Conservation (phyloP, 2,797 vertebrate species). For the Aplochiton taeniatus region DNA sequence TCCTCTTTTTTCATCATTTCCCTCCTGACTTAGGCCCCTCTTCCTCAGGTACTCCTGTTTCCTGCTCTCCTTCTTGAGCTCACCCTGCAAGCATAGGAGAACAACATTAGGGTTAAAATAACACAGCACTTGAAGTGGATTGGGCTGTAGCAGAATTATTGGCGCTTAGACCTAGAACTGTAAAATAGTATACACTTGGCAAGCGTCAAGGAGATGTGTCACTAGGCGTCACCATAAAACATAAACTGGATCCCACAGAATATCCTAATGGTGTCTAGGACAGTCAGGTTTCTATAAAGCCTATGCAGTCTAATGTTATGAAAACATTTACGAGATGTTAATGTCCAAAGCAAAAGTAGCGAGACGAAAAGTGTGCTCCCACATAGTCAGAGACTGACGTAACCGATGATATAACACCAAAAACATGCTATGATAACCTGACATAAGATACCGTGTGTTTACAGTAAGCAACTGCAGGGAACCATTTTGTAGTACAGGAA, state of each 20-base stretch:
- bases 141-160: too few relatives aligned
- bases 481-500: conserved; percentile 46
- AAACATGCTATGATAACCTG: conserved; percentile 25
- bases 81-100: conserved; percentile 55
- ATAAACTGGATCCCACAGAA: too few relatives aligned
- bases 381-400: conserved; percentile 5
- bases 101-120: background rate
- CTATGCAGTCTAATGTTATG: background rate
- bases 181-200: too few relatives aligned
- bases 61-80: conserved; percentile 74
- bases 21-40: conserved; percentile 77
- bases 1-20: conserved; percentile 57
- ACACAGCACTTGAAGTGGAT: too few relatives aligned
- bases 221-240: too few relatives aligned
- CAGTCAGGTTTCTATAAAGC: too few relatives aligned
- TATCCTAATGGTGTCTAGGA: too few relatives aligned
- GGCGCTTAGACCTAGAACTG: too few relatives aligned
- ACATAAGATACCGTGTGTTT: conserved; percentile 55
- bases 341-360: background rate
- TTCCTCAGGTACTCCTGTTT: conserved; percentile 79
- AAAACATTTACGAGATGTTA: background rate
- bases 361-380: conserved; percentile 1
- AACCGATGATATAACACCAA: conserved; percentile 22
- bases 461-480: conserved; percentile 46
- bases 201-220: too few relatives aligned